Evolutionary conservation across 2,888 invertebrate genomes (phyloP), one percentile per base, ranked within the genome.

Genomic region (Mactromeris polynyma): DNA sequence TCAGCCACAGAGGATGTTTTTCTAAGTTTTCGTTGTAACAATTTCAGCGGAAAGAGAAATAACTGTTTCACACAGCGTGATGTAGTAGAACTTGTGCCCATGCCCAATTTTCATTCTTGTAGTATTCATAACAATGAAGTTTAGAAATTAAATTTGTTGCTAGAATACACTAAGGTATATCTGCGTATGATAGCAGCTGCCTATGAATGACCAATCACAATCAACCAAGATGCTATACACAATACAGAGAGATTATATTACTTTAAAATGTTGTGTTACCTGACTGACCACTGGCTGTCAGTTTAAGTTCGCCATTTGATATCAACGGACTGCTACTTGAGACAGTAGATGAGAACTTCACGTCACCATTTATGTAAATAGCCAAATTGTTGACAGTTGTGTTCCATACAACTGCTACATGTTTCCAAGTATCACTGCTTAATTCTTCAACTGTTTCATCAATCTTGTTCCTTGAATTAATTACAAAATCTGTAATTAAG

Each of bases 361-460:
- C 19, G 1, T 46, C 46, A 6, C 88, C 88, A 26, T 77, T 51
- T 1, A 88, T 6, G 79, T 85, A 88, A 17, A 83, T 85, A 4
- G 26, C 38, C 31, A 88, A 21, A 14, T 6, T 58, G n/a, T 33
- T 69, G 69, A 51, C 64, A 46, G 83, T 19, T 6, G 85, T 83
- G 54, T 85, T 82, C 85, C 82, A 85, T 9, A 79, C 64, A 17
- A 88, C 77, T 1, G 51, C 33, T n/a, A 85, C 79, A 69, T 88
- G 85, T 19, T 38, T 83, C 88, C 88, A 88, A 0, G 19, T 51
- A 1, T 38, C 19, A 33, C 79, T 82, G 46, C 58, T 73, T 36
- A 54, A 64, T 33, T 42, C n/a, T 6, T 46, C 85, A 0, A 88
- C 69, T 26, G 33, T 58, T n/a, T 58, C 36, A 77, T 88, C 54